Conservation (phyloP, 2,888 invertebrate species). For the Harpagoxenus sublaevis region DNA sequence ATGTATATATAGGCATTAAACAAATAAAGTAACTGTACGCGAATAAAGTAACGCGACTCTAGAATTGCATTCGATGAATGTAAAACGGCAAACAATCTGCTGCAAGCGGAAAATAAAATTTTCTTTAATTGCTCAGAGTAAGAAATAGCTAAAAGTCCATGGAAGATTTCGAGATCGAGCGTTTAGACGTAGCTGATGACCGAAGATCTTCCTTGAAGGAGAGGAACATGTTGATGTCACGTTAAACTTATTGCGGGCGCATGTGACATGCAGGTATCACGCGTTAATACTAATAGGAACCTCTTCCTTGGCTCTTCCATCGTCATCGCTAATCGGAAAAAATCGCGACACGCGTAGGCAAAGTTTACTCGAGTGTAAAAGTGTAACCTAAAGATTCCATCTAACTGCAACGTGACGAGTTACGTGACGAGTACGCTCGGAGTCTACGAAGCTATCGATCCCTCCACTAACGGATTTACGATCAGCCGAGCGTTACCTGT, state of each 20-base stretch:
- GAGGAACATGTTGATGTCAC: neutral
- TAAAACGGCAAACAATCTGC: neutral
- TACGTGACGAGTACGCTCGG: neutral
- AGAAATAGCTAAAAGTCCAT: neutral
- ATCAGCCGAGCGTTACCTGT: neutral
- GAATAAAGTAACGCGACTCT: neutral
- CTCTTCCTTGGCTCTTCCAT: neutral
- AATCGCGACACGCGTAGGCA: neutral
- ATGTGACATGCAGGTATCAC: neutral
- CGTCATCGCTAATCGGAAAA: neutral
- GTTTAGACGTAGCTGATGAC: neutral
- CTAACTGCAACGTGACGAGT: conserved; percentile 8
- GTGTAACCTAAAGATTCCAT: conserved; percentile 1
- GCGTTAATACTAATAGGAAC: neutral
- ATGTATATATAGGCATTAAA: neutral
- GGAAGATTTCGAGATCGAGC: neutral
- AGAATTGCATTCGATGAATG: neutral
- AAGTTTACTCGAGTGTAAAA: neutral
- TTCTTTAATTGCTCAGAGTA: neutral
- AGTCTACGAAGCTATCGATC: neutral
- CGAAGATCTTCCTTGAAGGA: neutral
- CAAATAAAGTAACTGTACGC: neutral
- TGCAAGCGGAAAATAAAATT: neutral
- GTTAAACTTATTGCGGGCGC: neutral
- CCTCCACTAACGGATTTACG: neutral